Percentiles rank a stretch among this genome's conserved stretches.
These are phyloP conservation scores for Potamarius usumacintae DNA, from an alignment of 2,113 vertebrate genomes.

Conservation along the genomic window DNA sequence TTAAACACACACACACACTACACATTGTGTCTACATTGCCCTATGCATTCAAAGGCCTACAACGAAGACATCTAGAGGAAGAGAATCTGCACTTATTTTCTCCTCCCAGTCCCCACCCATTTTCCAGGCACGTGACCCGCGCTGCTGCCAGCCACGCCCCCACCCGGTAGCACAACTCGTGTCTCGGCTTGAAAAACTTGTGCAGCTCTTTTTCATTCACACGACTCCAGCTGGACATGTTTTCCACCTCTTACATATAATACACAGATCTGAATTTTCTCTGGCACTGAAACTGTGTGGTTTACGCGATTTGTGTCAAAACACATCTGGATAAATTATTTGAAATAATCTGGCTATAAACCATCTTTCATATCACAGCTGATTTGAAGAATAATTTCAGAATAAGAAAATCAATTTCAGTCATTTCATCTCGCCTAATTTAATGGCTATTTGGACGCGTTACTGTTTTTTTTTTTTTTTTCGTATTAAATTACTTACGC, in stretches of 20 bases:
- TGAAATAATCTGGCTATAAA: not conserved
- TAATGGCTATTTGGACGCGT: not conserved
- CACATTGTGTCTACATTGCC: not conserved
- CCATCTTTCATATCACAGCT: not conserved
- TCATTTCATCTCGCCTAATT: not conserved
- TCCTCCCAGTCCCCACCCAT: conserved; percentile 14
- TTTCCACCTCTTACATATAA: conserved; percentile 8
- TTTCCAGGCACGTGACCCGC: conserved; percentile 11
- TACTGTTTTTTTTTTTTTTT: not conserved
- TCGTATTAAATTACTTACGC: not conserved
- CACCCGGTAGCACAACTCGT: conserved; percentile 1
- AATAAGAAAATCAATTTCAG: not conserved
- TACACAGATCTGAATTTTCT: not conserved
- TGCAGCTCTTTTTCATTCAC: conserved; percentile 14
- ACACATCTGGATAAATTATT: not conserved
- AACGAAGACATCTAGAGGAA: not conserved
- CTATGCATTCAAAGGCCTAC: not conserved
- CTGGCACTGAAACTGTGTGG: not conserved
- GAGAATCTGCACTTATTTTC: not conserved
- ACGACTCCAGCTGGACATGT: conserved; percentile 19
- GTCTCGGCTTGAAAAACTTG: conserved; percentile 17
- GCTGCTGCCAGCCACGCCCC: conserved; percentile 20
- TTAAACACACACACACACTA: not conserved
- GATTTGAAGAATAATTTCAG: not conserved
- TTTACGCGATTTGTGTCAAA: not conserved